Evolutionary conservation across 2,888 invertebrate species (phyloP), one percentile per base, ranked within the genome.

Genomic region (Melanchra persicariae): DNA sequence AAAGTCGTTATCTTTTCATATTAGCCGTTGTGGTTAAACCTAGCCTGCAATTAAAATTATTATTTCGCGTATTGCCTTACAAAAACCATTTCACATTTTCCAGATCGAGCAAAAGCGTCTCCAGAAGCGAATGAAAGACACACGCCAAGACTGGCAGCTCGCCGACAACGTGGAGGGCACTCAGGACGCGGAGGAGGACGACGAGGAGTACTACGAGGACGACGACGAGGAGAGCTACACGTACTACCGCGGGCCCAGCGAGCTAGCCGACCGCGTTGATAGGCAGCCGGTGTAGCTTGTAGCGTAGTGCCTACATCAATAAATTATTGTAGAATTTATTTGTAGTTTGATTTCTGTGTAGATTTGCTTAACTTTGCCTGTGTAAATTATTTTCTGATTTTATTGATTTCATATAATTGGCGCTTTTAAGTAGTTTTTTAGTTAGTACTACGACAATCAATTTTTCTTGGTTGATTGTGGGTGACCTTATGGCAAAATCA

Each of bases 91-190:
- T 7, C 34, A 7, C 8, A n/a, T 57, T 51, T 91, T 89, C 7
- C 87, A 95, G 95, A 93, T 95, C 24, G 87, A 91, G 45, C 92
- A 94, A 77, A 93, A 92, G 70, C 94, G 93, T 79, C 81, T 94
- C 1, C 85, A 88, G 19, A 94, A 93, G 65, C 88, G 91, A 63
- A 70, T 89, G 60, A 89, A 88, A 6, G 88, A 88, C 19, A 67
- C 87, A 2, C 88, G 85, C 10, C 82, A 89, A 26, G 84, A 86
- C 19, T 80, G 81, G 85, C 84, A 85, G 54, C 72, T 90, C 1
- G 49, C 63, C 3, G 81, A 80, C 0, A 24, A 26, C 0, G 59
- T 7, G 0, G 61, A 74, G 7, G 81, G 78, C 0, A 62, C 75
- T 0, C 84, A 85, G 0, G 79, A 81, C 4, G 74, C 84, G 17